These are phyloP conservation scores for Loris lydekkerianus DNA, from an alignment of 2,797 vertebrate species.

Conservation along the genomic window DNA sequence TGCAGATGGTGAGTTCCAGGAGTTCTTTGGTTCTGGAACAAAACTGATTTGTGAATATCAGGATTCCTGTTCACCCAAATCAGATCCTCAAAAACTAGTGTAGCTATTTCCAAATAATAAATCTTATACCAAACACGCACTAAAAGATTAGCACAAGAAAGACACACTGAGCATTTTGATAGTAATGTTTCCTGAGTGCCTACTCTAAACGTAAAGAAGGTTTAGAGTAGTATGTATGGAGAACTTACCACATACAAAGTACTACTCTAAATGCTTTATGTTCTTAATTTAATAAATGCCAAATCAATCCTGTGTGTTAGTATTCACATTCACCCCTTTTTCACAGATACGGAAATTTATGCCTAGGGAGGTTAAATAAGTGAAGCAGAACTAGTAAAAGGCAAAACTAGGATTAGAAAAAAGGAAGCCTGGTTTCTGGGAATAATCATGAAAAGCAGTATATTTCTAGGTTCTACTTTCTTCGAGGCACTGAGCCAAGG, in stretches of 20 bases:
- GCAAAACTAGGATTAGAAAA: neutral
- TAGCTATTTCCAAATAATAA: neutral
- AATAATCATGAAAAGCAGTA: slow-evolving; percentile 61
- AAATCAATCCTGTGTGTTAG: neutral
- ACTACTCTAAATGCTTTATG: neutral
- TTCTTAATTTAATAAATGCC: slow-evolving; percentile 17
- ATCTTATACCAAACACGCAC: neutral
- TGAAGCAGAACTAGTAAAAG: neutral
- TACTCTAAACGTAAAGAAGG: neutral
- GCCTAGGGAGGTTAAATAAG: neutral
- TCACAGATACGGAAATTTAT: neutral
- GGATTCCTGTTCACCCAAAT: neutral
- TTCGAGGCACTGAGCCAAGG: slow-evolving; percentile 65
- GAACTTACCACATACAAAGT: neutral
- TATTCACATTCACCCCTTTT: neutral
- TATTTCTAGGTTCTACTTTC: slow-evolving; percentile 54
- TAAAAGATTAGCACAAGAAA: slow-evolving; percentile 16
- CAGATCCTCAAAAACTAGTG: slow-evolving; percentile 1
- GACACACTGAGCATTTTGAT: neutral
- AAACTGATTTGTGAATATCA: slow-evolving; percentile 40
- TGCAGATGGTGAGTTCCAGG: neutral
- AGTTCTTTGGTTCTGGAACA: neutral
- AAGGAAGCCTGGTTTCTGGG: neutral
- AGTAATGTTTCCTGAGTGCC: neutral
- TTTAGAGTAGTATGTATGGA: neutral